These are phyloP conservation scores for Buathra laborator DNA, from an alignment of 2,888 invertebrate species.

Conservation along the genomic window DNA sequence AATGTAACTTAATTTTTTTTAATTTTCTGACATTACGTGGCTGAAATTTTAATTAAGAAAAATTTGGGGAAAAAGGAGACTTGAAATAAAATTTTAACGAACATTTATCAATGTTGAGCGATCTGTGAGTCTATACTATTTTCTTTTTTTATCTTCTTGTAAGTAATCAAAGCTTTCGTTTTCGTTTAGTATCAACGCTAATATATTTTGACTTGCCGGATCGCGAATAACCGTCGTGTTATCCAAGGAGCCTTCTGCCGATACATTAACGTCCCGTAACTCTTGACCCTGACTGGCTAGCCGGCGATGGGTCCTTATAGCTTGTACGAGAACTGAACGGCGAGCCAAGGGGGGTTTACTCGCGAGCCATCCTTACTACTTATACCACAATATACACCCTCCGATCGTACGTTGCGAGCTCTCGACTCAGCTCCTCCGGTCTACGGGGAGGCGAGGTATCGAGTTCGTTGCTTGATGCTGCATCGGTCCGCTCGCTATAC, in stretches of 20 bases:
- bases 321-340: background rate
- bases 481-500: conserved; percentile 4
- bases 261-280: conserved; percentile 44
- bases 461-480: background rate
- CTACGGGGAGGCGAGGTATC: conserved; percentile 22
- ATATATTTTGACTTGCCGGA: conserved; percentile 29
- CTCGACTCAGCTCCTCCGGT: conserved; percentile 1
- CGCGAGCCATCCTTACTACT: conserved; percentile 6
- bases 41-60: no score
- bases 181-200: conserved; percentile 5
- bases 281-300: conserved; percentile 27
- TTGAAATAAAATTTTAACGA: no score
- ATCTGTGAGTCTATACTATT: background rate
- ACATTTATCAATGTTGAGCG: no score
- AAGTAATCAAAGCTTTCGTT: background rate
- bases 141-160: background rate
- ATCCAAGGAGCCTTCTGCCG: conserved; percentile 30
- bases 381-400: conserved; percentile 14
- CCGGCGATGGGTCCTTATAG: conserved; percentile 12
- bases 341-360: conserved; percentile 18
- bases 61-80: no score
- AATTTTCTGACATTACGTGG: no score
- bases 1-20: no score
- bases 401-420: background rate
- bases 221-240: conserved; percentile 30